Conservation (phyloP, 2,888 invertebrate species). For the Tenthredo notha region DNA sequence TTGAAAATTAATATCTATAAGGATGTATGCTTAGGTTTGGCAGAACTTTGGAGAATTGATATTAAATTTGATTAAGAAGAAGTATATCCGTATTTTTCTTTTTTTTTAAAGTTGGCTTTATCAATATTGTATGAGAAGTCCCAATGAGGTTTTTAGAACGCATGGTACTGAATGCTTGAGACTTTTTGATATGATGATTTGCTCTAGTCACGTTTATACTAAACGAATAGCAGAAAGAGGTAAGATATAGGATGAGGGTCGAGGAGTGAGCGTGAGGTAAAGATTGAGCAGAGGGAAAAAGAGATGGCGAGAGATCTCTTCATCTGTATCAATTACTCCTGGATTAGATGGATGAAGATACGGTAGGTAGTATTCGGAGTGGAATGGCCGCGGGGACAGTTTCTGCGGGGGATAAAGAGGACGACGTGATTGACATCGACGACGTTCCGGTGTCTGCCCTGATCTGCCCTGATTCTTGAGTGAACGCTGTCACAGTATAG, state of each 20-base stretch:
- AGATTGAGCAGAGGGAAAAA: constrained; percentile 39
- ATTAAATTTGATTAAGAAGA: neutral
- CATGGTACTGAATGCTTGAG: neutral
- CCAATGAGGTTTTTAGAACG: neutral
- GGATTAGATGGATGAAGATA: constrained; percentile 77
- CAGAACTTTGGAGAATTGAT: neutral
- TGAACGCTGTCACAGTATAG: constrained; percentile 76
- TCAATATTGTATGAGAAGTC: neutral
- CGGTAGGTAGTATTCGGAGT: constrained; percentile 59
- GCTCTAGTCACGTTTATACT: neutral
- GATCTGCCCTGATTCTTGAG: constrained; percentile 76
- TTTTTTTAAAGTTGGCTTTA: neutral
- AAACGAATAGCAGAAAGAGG: neutral
- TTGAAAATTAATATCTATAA: neutral
- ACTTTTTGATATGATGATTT: constrained; percentile 18
- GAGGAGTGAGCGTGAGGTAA: neutral
- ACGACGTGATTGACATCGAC: constrained; percentile 76
- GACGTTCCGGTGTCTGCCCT: constrained; percentile 68
- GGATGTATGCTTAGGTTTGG: neutral
- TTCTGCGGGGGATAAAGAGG: constrained; percentile 60
- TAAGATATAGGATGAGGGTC: neutral
- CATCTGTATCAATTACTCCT: constrained; percentile 78
- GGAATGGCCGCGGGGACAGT: constrained; percentile 61
- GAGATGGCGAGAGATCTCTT: constrained; percentile 72
- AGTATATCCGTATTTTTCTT: neutral